Percentiles rank a stretch among this genome's conserved stretches.
Conservation (phyloP, 2,113 vertebrate genomes). For the Thomomys bottae region DNA sequence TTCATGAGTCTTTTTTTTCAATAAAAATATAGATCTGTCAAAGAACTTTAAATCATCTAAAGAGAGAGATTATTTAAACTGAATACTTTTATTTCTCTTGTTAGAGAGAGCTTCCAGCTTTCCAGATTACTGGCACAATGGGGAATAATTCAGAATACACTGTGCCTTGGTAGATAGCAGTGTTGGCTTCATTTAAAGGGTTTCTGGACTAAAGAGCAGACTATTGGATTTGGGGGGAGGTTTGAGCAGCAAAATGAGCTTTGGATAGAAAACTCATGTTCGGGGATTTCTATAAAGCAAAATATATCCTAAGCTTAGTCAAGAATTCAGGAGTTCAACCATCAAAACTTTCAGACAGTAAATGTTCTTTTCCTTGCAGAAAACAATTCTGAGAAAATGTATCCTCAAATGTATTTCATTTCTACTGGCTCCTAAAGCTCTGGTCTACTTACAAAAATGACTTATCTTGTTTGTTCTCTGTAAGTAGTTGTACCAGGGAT, state of each 20-base stretch:
- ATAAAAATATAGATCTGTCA: conserved; percentile 85
- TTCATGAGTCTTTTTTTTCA: conserved; percentile 79
- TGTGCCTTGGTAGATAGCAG: neutral
- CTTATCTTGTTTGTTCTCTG: no score
- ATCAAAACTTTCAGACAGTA: neutral
- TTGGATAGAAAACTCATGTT: neutral
- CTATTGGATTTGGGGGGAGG: neutral
- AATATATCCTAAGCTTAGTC: neutral
- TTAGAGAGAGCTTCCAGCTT: conserved; percentile 56
- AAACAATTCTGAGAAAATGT: neutral
- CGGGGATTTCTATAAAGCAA: neutral
- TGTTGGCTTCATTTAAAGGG: neutral
- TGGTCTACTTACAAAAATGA: neutral
- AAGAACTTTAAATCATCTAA: conserved; percentile 83
- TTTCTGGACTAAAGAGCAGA: neutral
- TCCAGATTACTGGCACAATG: neutral
- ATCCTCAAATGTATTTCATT: neutral
- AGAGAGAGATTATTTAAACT: conserved; percentile 82
- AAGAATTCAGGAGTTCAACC: neutral
- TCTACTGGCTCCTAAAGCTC: neutral
- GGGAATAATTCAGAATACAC: conserved; percentile 49
- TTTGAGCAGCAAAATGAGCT: neutral
- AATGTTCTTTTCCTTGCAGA: neutral
- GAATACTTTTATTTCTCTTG: conserved; percentile 67
- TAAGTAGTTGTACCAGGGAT: no score